A percentile compares a stretch with the other conserved stretches of the same genome.
These are phyloP conservation scores for Ceriagrion tenellum DNA, from an alignment of 2,888 invertebrate species.

Conservation along the genomic window DNA sequence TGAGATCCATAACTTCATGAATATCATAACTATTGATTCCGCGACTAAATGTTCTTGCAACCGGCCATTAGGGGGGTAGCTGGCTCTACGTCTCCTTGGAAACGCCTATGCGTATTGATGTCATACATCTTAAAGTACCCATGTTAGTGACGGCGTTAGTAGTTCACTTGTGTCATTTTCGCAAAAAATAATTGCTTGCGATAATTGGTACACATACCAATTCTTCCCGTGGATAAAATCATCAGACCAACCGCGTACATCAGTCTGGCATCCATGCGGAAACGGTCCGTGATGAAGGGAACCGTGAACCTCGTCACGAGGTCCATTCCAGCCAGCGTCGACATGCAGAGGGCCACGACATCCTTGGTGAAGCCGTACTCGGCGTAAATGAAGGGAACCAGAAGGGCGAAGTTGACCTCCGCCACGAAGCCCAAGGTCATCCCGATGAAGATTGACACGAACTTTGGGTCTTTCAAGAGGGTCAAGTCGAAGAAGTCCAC, in stretches of 20 bases:
- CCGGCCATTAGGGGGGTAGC: too few relatives aligned
- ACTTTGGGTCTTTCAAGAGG: conserved; percentile 84
- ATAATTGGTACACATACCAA: neutral
- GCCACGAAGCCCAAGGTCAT: conserved; percentile 85
- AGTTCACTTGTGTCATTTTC: too few relatives aligned
- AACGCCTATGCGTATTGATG: too few relatives aligned
- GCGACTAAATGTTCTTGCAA: too few relatives aligned
- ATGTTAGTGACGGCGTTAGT: too few relatives aligned
- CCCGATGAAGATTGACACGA: conserved; percentile 85
- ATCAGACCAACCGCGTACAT: conserved; percentile 34
- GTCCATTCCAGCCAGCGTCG: conserved; percentile 83
- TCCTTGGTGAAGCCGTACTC: conserved; percentile 81
- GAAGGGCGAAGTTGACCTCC: conserved; percentile 84
- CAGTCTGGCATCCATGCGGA: neutral
- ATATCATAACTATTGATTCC: too few relatives aligned
- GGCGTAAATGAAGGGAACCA: conserved; percentile 84
- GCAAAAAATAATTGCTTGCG: too few relatives aligned
- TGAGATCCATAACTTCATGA: too few relatives aligned
- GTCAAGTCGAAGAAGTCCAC: conserved; percentile 83
- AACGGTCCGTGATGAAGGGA: conserved; percentile 24
- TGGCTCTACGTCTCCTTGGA: too few relatives aligned
- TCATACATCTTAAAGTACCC: too few relatives aligned
- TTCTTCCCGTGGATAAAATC: conserved; percentile 42
- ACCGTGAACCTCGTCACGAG: conserved; percentile 82
- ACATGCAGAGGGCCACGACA: conserved; percentile 83